phyloP scores from a whole-genome alignment of 1,140 invertebrate species.

The Atta texana region DNA sequence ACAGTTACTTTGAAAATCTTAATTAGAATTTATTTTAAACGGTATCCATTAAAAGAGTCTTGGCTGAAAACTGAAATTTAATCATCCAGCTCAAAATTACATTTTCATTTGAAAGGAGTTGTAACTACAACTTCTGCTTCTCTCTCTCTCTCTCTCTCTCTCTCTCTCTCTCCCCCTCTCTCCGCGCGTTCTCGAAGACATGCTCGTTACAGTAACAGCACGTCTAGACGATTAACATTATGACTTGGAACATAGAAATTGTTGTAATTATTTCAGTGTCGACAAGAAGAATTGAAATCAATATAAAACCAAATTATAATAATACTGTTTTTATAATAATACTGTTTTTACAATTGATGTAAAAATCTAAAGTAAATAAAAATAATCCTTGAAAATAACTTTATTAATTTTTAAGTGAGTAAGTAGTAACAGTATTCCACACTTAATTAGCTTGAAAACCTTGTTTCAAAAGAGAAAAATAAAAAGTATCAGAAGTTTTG shows the following conservation, averaged over 20 bases:
- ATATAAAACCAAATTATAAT: neutral
- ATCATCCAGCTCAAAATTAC: conserved; percentile 15
- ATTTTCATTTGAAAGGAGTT: conserved; percentile 21
- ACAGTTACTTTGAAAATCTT: conserved; percentile 6
- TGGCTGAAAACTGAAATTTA: neutral
- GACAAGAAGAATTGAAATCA: conserved; percentile 15
- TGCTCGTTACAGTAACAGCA: conserved; percentile 47
- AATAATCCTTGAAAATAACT: neutral
- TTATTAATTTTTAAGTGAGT: neutral
- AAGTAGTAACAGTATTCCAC: too few species aligned
- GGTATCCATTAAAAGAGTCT: neutral
- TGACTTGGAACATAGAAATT: neutral
- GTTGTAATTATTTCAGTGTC: neutral
- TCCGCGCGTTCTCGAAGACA: conserved; percentile 8
- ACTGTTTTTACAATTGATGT: neutral
- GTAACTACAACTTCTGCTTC: neutral
- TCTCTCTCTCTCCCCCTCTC: too few species aligned
- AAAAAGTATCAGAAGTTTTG: too few species aligned
- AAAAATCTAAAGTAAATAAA: neutral
- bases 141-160: too few species aligned
- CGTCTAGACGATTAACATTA: conserved; percentile 60
- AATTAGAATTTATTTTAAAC: conserved; percentile 1
- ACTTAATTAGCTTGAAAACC: too few species aligned
- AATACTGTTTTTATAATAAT: neutral
- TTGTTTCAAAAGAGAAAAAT: too few species aligned